Base-by-base conservation (phyloP, 1,140 invertebrate species). In the Heliothis virescens region DNA sequence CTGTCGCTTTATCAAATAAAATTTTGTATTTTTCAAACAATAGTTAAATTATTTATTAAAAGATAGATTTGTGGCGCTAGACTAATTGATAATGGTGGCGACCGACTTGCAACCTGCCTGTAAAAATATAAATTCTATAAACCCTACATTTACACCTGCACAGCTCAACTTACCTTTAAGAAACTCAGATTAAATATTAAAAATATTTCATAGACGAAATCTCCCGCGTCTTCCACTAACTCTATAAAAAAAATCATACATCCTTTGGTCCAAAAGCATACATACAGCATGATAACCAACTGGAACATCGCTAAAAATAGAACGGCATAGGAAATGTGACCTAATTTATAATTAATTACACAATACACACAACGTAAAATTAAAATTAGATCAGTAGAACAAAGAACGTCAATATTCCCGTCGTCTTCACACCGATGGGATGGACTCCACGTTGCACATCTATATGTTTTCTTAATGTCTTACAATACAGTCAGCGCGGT, bases 401-500 rank as follows among this genome's bases (percentile, higher is more conserved):
- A 21, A 18, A 18, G 18, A 11, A 62, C 10, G 12, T 16, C 9
- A 65, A 48, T 74, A 41, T 74, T 62, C 72, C 48, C 16, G 34
- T 74, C 72, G 53, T 71, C 72, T 26, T 13, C n/a, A 13, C 1
- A 1, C 52, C 50, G 53, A 55, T 41, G 53, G 9, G 10, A 50
- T 60, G 41, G 48, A 50, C 21, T 76, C 15, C 75, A 15, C 11
- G 75, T 55, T 55, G 75, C 52, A 12, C 12, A 52, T 55, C 88
- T 88, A 79, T 84, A 83, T 83, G 84, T 83, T 82, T 67, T 85
- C 85, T 81, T 88, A 88, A 88, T 82, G 82, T 85, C 89, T 86
- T 90, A 85, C 86, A 87, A 86, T 88, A 86, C 85, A 48, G 62
- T 21, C 41, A 55, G 65, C 34, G 67, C 67, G 41, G 16, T 53